A percentile compares a stretch with the other conserved stretches of the same genome.
These are phyloP conservation scores for Phengaris alcon DNA, from an alignment of 2,888 invertebrate species.

Conservation along the genomic window DNA sequence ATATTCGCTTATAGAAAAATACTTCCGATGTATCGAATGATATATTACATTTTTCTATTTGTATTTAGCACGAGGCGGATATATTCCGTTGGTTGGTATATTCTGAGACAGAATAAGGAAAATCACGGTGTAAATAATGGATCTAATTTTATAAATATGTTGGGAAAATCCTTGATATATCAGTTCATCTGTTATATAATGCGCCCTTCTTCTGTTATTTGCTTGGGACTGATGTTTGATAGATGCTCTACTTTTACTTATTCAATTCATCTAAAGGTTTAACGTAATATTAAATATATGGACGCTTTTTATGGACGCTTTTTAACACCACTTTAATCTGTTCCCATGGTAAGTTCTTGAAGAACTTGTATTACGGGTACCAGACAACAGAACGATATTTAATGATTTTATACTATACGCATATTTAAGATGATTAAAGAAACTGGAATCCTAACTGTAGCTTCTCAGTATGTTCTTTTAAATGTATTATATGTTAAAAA, in stretches of 20 bases:
- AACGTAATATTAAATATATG: background rate
- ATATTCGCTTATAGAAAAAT: background rate
- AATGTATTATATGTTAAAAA: too few species aligned
- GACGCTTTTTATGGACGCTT: too few species aligned
- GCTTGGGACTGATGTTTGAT: background rate
- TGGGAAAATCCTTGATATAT: background rate
- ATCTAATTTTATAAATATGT: conserved; percentile 16
- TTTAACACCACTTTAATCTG: too few species aligned
- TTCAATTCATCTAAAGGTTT: background rate
- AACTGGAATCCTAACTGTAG: too few species aligned
- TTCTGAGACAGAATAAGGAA: background rate
- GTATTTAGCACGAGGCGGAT: conserved; percentile 3
- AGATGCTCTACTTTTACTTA: background rate
- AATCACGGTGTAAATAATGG: conserved; percentile 19
- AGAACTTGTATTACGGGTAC: too few species aligned
- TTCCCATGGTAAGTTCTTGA: too few species aligned
- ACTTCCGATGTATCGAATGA: conserved; percentile 5
- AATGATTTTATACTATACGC: too few species aligned
- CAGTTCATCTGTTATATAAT: background rate
- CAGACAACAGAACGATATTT: too few species aligned
- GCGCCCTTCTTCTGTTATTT: background rate
- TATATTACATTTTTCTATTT: conserved; percentile 21
- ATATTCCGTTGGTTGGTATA: background rate
- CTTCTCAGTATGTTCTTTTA: too few species aligned
- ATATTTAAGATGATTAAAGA: too few species aligned